Evolutionary conservation across 92 coral and sea anemone genomes (phyloP).

Genomic region (Epizoanthus ramosus): DNA sequence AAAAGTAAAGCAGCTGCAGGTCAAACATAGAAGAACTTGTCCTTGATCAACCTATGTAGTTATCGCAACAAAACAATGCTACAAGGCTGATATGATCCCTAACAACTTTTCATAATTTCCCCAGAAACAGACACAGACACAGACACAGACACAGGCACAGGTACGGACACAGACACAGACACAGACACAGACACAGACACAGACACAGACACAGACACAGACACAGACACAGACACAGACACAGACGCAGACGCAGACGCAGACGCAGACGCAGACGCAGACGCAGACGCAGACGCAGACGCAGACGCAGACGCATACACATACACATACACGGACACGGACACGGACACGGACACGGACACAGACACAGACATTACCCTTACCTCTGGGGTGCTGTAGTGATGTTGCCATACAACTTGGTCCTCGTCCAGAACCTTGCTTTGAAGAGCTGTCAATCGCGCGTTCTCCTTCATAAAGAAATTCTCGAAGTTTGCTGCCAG

Average conservation of each 20-base stretch:
- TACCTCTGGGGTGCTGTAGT: conserved; percentile 89
- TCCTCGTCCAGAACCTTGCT: conserved; percentile 73
- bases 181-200: background rate
- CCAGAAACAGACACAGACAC: too few relatives aligned
- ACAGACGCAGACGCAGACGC: background rate
- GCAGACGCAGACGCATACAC: background rate
- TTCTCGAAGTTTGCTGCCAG: conserved; percentile 65
- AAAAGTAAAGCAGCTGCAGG: too few relatives aligned
- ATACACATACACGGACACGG: background rate
- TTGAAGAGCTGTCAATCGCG: conserved; percentile 66
- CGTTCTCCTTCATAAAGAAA: conserved; percentile 67
- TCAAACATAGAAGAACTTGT: background rate
- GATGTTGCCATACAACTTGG: conserved; percentile 74
- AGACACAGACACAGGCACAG: too few relatives aligned
- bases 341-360: background rate
- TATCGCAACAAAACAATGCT: background rate
- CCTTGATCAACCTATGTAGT: too few relatives aligned
- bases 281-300: too few relatives aligned
- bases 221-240: background rate
- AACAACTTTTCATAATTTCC: too few relatives aligned
- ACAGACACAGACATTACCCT: background rate
- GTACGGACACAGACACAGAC: background rate
- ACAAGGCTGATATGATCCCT: too few relatives aligned
- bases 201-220: background rate
- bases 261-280: background rate